Percentiles rank a stretch among this genome's conserved stretches.
These are phyloP conservation scores for Danionella cerebrum DNA, from an alignment of 2,113 vertebrate genomes.

Conservation along the genomic window DNA sequence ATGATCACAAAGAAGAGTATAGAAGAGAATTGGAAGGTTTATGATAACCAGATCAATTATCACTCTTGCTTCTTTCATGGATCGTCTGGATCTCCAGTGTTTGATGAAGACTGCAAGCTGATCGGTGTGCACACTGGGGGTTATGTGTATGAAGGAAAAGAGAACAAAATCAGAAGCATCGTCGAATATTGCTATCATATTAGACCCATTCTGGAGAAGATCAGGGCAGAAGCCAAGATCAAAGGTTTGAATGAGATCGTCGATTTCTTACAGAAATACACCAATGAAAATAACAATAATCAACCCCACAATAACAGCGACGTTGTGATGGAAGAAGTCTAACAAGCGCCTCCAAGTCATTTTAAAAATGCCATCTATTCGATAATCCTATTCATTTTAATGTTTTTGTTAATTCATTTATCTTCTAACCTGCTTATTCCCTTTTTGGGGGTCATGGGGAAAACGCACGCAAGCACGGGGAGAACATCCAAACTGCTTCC, in stretches of 20 bases:
- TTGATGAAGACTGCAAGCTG: slow-evolving; percentile 11
- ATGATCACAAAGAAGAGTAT: not conserved
- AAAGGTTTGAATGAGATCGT: not conserved
- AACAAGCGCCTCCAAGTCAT: not conserved
- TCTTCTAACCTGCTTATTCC: too few relatives aligned
- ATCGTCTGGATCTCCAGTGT: slow-evolving; percentile 37
- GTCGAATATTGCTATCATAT: slow-evolving; percentile 17
- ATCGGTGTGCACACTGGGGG: slow-evolving; percentile 25
- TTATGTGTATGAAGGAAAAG: not conserved
- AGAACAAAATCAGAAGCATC: not conserved
- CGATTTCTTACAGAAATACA: not conserved
- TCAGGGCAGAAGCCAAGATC: not conserved
- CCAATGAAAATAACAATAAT: not conserved
- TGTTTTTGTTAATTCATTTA: too few relatives aligned
- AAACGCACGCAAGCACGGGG: too few relatives aligned
- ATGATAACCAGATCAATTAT: not conserved
- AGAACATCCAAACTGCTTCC: too few relatives aligned
- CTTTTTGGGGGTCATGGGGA: too few relatives aligned
- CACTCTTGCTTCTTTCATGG: slow-evolving; percentile 20
- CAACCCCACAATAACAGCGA: not conserved
- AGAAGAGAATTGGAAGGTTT: not conserved
- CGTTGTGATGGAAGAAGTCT: not conserved
- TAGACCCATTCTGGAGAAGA: not conserved
- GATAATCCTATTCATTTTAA: too few relatives aligned
- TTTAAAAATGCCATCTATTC: too few relatives aligned